These are phyloP conservation scores for Oscheius sp. DNA, from an alignment of 2,888 invertebrate genomes.

Conservation along the genomic window DNA sequence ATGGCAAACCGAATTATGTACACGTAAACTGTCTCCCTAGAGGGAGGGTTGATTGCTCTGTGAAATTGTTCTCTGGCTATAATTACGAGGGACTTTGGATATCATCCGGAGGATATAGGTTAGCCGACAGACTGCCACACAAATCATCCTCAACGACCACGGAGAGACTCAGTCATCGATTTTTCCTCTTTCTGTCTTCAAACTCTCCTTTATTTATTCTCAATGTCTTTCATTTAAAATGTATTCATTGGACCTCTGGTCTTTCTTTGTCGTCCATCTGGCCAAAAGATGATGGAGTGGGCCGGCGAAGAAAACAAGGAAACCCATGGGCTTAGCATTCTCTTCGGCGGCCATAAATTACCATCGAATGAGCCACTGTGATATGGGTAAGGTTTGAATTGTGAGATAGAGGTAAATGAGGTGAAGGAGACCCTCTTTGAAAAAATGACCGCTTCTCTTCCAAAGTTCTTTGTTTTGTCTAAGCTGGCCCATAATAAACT, in stretches of 20 bases:
- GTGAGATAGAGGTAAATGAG: no score
- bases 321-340: conserved; percentile 1
- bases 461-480: no score
- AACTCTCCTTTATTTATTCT: no score
- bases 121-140: background rate
- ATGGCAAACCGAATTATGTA: conserved; percentile 32
- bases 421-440: no score
- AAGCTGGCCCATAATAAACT: no score
- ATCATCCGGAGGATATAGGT: background rate
- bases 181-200: background rate
- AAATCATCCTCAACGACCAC: conserved; percentile 23
- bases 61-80: conserved; percentile 9
- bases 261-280: conserved; percentile 12
- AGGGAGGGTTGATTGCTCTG: conserved; percentile 25
- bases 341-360: conserved; percentile 23
- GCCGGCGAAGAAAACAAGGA: conserved; percentile 15
- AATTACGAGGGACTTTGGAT: conserved; percentile 7
- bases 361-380: no score
- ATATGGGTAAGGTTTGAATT: no score
- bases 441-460: no score
- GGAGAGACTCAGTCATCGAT: background rate
- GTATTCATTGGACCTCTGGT: background rate
- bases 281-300: conserved; percentile 22
- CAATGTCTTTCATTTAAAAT: no score
- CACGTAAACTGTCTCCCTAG: conserved; percentile 31